Evolutionary conservation across 2,113 vertebrate species (phyloP).

Genomic region (Dicerorhinus sumatrensis): DNA sequence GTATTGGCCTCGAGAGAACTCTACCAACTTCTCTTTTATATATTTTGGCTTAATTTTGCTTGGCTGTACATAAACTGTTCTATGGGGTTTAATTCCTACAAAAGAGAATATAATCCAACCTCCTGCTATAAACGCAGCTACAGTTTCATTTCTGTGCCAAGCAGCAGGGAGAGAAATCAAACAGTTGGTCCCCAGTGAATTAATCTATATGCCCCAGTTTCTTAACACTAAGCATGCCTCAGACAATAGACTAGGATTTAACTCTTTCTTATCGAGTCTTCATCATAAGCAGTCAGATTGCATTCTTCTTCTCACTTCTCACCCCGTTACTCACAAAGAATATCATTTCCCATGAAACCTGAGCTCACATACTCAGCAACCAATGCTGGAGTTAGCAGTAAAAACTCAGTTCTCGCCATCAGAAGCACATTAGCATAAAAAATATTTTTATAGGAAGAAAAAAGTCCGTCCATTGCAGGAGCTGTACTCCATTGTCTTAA

Average conservation of each 20-base stretch:
- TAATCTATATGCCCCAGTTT: slow-evolving; percentile 80
- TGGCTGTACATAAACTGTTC: slow-evolving; percentile 57
- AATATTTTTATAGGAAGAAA: slow-evolving; percentile 67
- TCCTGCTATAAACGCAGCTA: slow-evolving; percentile 70
- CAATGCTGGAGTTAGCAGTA: slow-evolving; percentile 67
- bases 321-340: slow-evolving; percentile 39
- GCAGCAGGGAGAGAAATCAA: slow-evolving; percentile 81
- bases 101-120: slow-evolving; percentile 78
- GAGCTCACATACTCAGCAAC: slow-evolving; percentile 51
- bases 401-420: slow-evolving; percentile 69
- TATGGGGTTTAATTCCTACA: slow-evolving; percentile 76
- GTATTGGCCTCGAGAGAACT: neutral
- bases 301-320: slow-evolving; percentile 59
- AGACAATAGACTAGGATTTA: slow-evolving; percentile 61
- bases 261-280: slow-evolving; percentile 62
- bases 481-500: slow-evolving; percentile 71
- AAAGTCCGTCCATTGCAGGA: slow-evolving; percentile 33
- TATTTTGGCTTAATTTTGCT: slow-evolving; percentile 58
- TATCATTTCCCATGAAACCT: slow-evolving; percentile 74
- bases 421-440: slow-evolving; percentile 79
- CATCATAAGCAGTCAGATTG: slow-evolving; percentile 42
- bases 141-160: slow-evolving; percentile 74
- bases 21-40: neutral
- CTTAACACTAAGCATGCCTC: slow-evolving; percentile 68
- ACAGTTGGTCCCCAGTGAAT: slow-evolving; percentile 81